Evolutionary conservation across 1,140 invertebrate species (phyloP), one percentile per base, ranked within the genome.

Genomic region (Tetragonula clypearis): DNA sequence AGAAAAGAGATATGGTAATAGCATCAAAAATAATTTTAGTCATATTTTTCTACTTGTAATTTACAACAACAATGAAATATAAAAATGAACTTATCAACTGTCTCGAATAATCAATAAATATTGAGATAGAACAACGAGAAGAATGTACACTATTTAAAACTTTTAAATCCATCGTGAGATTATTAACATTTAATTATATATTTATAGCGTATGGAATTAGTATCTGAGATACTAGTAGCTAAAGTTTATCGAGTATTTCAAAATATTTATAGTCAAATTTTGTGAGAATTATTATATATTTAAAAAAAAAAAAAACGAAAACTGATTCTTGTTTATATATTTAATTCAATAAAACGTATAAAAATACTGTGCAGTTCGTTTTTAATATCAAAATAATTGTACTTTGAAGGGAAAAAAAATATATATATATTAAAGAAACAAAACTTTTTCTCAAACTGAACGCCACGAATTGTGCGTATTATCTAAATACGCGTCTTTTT

Each of bases 21-120:
- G 17, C 12, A 26, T 72, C 26, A 55, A 11, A 79, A 73, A 53
- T 56, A 4, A 79, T 79, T 72, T 84, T 60, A 79, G 1, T 71
- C 49, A 19, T 79, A 84, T 79, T 84, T 84, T 84, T 84, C 41
- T 84, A 84, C 82, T 73, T 79, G 77, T 79, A 79, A 79, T 0
- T 11, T 21, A 6, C 26, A 65, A 65, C 23, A 41, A 78, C 58
- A 19, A 65, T 79, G 23, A 41, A 72, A 17, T 17, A 19, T 35
- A 12, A 65, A 17, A 62, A 56, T 35, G 49, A 41, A 58, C 78
- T 23, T 69, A 78, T 58, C 0, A 15, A 69, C 15, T 58, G 30
- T 83, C 41, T 49, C 77, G 58, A 69, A 19, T 58, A 53, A 58
- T 26, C 69, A 30, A 41, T 15, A 69, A 9, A 21, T n/a, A 55